Evolutionary conservation across 2,797 vertebrate species (phyloP), one percentile per base, ranked within the genome.

Genomic region (Rhinella marina): DNA sequence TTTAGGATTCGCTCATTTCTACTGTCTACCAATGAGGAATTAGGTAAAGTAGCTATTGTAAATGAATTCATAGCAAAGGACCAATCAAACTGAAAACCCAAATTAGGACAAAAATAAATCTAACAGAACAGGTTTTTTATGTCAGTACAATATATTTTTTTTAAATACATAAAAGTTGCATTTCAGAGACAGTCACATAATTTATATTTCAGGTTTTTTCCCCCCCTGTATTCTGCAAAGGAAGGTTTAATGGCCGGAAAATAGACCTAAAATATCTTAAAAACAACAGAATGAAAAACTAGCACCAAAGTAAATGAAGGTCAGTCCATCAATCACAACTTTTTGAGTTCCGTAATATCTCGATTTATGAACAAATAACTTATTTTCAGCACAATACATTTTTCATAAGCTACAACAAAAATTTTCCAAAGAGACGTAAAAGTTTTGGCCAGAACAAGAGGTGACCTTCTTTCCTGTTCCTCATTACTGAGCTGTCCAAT

Each of bases 331-430:
- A 5, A 21, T 25, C 7, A 61, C 21, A 84, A 81, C 29, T 48
- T 64, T 21, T 23, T 81, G 54, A 21, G 21, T 19, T 57, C 82
- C 16, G 17, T 54, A 73, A 72, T 14, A 84, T 73, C 54, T 73
- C 54, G 21, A 84, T 48, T 25, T 17, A 52, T 75, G 14, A 76
- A 85, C 70, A 85, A 85, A 85, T 62, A 76, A 85, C 10, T 85
- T 48, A 84, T 50, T 10, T 29, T 72, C 68, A 48, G 16, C 64
- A 66, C 12, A 68, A 61, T 50, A 57, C 29, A 73, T 41, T 41
- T 41, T 6, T 41, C 7, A 41, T 41, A 41, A 41, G 41, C 41
- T 41, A 41, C 41, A 41, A 41, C 41, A 62, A 62, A 62, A 62
- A 27, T 84, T 73, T 70, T 73, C 13, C 11, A 41, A 48, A 84